A percentile compares a stretch with the other conserved stretches of the same genome.
phyloP scores from a whole-genome alignment of 1,140 invertebrate species.

The Coenobita brevimanus region DNA sequence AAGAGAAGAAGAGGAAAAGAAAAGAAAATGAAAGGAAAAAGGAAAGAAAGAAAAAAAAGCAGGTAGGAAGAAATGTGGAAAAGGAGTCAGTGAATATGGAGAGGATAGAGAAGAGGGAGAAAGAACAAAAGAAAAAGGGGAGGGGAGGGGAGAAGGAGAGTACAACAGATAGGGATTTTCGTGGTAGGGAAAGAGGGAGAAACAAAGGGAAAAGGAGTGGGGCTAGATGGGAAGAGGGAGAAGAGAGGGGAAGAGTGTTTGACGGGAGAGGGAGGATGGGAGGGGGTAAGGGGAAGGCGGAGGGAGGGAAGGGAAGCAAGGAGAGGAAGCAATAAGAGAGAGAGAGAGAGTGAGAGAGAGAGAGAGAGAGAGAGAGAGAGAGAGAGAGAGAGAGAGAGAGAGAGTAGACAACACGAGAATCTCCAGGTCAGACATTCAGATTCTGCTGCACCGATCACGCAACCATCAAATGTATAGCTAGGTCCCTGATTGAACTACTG shows the following conservation, averaged over 20 bases:
- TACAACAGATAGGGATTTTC: neutral
- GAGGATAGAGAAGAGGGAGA: neutral
- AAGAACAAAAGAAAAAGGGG: neutral
- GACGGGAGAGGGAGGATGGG: neutral
- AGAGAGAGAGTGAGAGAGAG: neutral
- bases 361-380: conserved; percentile 11
- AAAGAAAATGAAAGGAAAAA: neutral
- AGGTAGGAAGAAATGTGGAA: neutral
- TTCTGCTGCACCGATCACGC: no score
- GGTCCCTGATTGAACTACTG: no score
- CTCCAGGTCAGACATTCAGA: no score
- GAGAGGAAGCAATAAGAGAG: no score
- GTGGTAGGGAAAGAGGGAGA: neutral
- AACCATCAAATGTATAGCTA: no score
- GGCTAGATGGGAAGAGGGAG: neutral
- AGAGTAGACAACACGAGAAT: no score
- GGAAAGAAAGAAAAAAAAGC: neutral
- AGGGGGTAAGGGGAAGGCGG: neutral
- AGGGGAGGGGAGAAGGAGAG: no score
- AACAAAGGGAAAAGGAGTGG: neutral
- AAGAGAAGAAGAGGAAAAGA: neutral
- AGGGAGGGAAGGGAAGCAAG: neutral
- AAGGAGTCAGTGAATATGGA: neutral
- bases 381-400: no score
- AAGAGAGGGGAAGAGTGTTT: neutral